phyloP scores from a whole-genome alignment of 1,140 invertebrate genomes.

The Formica selysi region DNA sequence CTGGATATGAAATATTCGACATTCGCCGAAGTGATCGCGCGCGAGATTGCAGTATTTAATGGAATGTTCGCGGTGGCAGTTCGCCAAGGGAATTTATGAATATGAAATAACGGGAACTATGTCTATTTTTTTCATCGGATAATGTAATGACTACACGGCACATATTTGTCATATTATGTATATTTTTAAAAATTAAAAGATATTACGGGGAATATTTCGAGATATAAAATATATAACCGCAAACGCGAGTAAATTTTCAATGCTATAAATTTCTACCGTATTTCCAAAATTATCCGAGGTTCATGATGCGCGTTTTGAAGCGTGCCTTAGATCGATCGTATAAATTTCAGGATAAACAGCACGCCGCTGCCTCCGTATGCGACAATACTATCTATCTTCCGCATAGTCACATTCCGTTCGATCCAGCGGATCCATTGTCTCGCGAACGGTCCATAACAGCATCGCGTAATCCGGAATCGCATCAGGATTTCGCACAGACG shows the following conservation, averaged over 20 bases:
- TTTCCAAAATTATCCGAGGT: conserved; percentile 21
- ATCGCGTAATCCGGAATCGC: conserved; percentile 71
- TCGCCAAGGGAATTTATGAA: conserved; percentile 33
- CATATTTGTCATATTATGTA: too few relatives aligned
- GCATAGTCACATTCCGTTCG: conserved; percentile 73
- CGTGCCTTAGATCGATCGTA: conserved; percentile 30
- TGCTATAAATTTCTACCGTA: neutral
- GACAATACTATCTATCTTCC: conserved; percentile 75
- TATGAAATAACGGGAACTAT: conserved; percentile 24
- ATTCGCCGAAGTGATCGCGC: conserved; percentile 40
- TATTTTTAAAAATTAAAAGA: neutral
- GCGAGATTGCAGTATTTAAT: conserved; percentile 53
- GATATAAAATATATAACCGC: neutral
- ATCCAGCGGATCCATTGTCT: conserved; percentile 75
- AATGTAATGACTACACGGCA: neutral
- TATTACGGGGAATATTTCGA: neutral
- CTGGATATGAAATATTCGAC: conserved; percentile 57
- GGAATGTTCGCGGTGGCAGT: conserved; percentile 25
- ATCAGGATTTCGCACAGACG: conserved; percentile 56
- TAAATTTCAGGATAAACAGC: conserved; percentile 69
- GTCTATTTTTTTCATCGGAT: neutral
- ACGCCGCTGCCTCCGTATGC: conserved; percentile 12
- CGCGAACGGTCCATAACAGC: conserved; percentile 63
- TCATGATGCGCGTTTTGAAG: neutral
- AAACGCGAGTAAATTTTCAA: conserved; percentile 11